Percentiles rank a stretch among this genome's conserved stretches.
Evolutionary conservation across 2,888 invertebrate genomes (phyloP).

Genomic region (Phania funesta): DNA sequence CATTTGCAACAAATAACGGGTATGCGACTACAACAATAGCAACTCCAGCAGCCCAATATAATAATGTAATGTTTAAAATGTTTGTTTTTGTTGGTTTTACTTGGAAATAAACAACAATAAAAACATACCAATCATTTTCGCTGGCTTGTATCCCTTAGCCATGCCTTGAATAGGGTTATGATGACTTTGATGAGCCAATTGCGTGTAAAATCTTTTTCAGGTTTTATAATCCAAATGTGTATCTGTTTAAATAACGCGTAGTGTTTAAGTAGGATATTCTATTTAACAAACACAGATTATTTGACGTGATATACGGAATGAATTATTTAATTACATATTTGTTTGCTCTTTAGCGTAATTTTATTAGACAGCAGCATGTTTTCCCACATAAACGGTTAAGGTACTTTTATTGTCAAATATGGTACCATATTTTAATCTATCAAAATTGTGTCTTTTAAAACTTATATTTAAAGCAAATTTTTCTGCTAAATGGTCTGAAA

Average conservation of each 20-base stretch:
- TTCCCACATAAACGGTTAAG: neutral
- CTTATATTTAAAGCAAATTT: too few species aligned
- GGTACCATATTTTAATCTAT: too few species aligned
- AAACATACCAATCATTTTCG: constrained; percentile 26
- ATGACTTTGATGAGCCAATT: constrained; percentile 2
- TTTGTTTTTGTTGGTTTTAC: constrained; percentile 31
- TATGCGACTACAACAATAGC: constrained; percentile 42
- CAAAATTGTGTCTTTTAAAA: too few species aligned
- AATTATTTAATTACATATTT: constrained; percentile 31
- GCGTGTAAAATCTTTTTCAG: neutral
- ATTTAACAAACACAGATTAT: constrained; percentile 22
- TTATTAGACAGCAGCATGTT: neutral
- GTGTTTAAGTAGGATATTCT: constrained; percentile 15
- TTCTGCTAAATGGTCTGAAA: too few species aligned
- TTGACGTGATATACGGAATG: constrained; percentile 12
- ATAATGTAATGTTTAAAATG: constrained; percentile 25
- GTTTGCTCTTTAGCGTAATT: neutral
- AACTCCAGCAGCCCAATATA: constrained; percentile 20
- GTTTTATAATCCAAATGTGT: neutral
- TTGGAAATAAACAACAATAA: neutral
- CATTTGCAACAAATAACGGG: constrained; percentile 55
- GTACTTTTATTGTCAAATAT: too few species aligned
- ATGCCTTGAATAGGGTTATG: neutral
- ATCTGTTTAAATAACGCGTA: constrained; percentile 12
- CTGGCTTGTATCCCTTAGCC: constrained; percentile 1